A percentile compares a stretch with the other conserved stretches of the same genome.
phyloP scores from a whole-genome alignment of 2,113 vertebrate genomes.

The Apodemus sylvaticus region DNA sequence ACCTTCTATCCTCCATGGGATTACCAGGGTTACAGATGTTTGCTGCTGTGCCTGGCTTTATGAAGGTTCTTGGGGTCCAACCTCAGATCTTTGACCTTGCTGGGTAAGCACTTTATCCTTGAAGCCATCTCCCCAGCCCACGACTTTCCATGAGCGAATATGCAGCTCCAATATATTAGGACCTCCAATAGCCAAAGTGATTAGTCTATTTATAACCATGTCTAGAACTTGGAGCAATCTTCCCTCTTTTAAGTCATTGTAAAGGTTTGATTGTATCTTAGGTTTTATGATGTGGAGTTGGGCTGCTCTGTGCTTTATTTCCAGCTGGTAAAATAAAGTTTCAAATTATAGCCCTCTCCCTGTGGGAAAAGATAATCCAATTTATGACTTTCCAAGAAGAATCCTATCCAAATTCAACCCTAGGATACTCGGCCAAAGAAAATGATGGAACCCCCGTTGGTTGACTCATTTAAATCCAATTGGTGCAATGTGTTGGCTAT shows the following conservation, averaged over 20 bases:
- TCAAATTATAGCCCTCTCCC: constrained; percentile 55
- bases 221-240: neutral
- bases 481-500: constrained; percentile 10
- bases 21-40: neutral
- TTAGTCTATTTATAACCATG: neutral
- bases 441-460: constrained; percentile 38
- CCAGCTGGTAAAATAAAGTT: constrained; percentile 46
- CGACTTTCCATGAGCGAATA: neutral
- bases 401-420: constrained; percentile 26
- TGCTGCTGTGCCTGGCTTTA: neutral
- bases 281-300: constrained; percentile 30
- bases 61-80: neutral
- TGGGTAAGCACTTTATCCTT: neutral
- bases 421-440: constrained; percentile 48
- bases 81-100: neutral
- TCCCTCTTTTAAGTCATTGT: constrained; percentile 47
- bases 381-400: constrained; percentile 57
- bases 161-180: neutral
- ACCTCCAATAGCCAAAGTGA: neutral
- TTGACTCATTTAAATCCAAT: constrained; percentile 47
- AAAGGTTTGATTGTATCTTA: constrained; percentile 35
- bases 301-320: constrained; percentile 32
- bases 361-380: constrained; percentile 56
- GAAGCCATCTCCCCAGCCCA: neutral
- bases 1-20: neutral